phyloP scores from a whole-genome alignment of 2,797 vertebrate species.

The Anguilla anguilla region DNA sequence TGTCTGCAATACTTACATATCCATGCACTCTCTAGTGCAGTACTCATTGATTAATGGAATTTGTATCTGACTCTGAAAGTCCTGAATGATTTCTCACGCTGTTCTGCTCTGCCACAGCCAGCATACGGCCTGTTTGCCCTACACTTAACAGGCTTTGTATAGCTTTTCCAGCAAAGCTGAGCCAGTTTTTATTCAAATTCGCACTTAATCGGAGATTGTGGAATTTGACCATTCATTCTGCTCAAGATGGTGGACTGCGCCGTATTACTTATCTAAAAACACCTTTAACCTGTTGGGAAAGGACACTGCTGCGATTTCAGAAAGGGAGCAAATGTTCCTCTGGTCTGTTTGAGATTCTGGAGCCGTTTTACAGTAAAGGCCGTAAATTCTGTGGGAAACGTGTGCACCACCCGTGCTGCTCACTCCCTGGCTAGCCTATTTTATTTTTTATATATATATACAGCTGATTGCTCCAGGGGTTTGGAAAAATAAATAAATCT shows the following conservation, averaged over 20 bases:
- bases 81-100: not conserved
- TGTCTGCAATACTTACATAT: not conserved
- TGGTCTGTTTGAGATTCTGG: not conserved
- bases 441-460: not conserved
- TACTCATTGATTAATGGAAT: not conserved
- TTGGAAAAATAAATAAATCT: slow-evolving; percentile 9
- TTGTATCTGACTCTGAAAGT: not conserved
- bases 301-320: not conserved
- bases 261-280: not conserved
- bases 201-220: not conserved
- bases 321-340: not conserved
- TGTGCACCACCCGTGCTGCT: not conserved
- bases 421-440: not conserved
- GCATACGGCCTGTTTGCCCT: not conserved
- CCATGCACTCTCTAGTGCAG: not conserved
- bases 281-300: not conserved
- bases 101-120: not conserved
- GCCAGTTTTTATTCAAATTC: not conserved
- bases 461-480: not conserved
- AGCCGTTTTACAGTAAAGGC: not conserved
- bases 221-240: not conserved
- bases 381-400: not conserved
- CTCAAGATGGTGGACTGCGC: not conserved
- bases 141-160: not conserved
- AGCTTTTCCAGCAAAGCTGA: not conserved